Percentiles rank a stretch among this genome's conserved stretches.
These are phyloP conservation scores for Solenopsis fugax DNA, from an alignment of 1,140 invertebrate genomes.

Conservation along the genomic window DNA sequence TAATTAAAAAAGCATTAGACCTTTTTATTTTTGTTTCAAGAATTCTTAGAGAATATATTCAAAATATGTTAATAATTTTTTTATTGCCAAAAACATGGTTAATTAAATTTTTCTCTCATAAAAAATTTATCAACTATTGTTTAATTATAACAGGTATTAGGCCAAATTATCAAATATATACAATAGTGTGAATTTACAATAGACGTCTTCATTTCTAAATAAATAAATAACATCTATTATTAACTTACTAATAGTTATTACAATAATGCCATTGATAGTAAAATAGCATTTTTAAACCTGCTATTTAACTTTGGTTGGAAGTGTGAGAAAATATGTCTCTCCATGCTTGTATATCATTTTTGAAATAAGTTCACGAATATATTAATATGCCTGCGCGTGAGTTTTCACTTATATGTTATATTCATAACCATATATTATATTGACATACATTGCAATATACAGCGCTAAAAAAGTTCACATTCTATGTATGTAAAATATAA, in stretches of 20 bases:
- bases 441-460: slow-evolving; percentile 46
- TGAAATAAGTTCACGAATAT: neutral
- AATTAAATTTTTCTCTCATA: neutral
- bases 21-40: slow-evolving; percentile 12
- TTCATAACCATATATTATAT: slow-evolving; percentile 37
- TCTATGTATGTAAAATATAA: slow-evolving; percentile 66
- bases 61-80: slow-evolving; percentile 1
- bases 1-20: neutral
- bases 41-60: neutral
- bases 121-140: slow-evolving; percentile 16
- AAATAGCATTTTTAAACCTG: slow-evolving; percentile 47
- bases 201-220: slow-evolving; percentile 12
- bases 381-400: slow-evolving; percentile 11
- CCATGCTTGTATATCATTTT: slow-evolving; percentile 32
- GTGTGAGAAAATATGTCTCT: slow-evolving; percentile 35
- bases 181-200: slow-evolving; percentile 15
- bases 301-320: slow-evolving; percentile 62
- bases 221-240: slow-evolving; percentile 20
- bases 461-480: slow-evolving; percentile 37
- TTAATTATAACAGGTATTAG: slow-evolving; percentile 40
- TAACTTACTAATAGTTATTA: slow-evolving; percentile 24
- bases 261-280: slow-evolving; percentile 46
- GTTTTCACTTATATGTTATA: slow-evolving; percentile 27
- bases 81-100: neutral
- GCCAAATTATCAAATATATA: slow-evolving; percentile 40